A percentile compares a stretch with the other conserved stretches of the same genome.
phyloP scores from a whole-genome alignment of 64 coral and sea anemone genomes.

The Montipora foliosa region DNA sequence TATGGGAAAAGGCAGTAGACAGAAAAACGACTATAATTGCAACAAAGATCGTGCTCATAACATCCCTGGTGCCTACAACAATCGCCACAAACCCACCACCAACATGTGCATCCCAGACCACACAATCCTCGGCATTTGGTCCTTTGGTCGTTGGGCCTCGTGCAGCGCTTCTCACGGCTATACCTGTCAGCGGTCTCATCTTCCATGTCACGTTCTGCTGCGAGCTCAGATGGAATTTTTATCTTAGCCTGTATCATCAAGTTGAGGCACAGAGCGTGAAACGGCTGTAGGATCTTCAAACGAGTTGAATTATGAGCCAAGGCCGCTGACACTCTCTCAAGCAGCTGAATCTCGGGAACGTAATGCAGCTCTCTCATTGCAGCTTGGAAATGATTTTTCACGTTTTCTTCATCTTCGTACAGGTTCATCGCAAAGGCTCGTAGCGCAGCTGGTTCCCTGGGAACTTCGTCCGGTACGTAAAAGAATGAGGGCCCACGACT shows the following conservation, averaged over 20 bases:
- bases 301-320: constrained; percentile 7
- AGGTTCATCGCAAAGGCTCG: neutral
- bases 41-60: constrained; percentile 61
- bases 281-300: constrained; percentile 9
- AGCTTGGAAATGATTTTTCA: constrained; percentile 2
- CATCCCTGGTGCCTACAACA: constrained; percentile 62
- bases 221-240: neutral
- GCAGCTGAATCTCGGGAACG: constrained; percentile 17
- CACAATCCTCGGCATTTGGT: constrained; percentile 31
- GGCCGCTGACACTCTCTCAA: constrained; percentile 16
- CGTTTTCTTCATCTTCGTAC: neutral
- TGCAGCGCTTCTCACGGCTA: constrained; percentile 9
- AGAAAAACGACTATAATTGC: neutral
- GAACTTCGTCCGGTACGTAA: neutral
- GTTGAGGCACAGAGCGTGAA: constrained; percentile 26
- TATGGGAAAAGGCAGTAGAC: neutral
- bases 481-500: neutral
- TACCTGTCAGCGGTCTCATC: neutral
- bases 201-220: neutral
- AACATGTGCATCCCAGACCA: constrained; percentile 9
- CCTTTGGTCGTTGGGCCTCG: neutral
- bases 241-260: neutral
- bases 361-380: constrained; percentile 17
- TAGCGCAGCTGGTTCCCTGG: neutral
- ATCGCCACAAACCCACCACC: constrained; percentile 53